Evolutionary conservation across 2,888 invertebrate genomes (phyloP).

Genomic region (Phaonia tiefii): DNA sequence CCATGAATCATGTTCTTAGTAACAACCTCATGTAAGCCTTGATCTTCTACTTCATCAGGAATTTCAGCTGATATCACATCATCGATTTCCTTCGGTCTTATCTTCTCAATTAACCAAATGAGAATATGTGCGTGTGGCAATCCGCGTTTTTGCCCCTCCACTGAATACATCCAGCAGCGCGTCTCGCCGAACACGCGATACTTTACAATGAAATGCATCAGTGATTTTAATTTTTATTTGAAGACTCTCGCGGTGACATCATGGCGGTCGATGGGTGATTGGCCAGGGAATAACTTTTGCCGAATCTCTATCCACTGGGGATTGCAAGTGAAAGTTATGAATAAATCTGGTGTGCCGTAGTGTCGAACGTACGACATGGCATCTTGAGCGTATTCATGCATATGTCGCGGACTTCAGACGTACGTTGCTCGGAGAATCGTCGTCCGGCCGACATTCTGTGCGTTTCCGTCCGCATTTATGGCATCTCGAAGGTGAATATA

Average conservation of each 20-base stretch:
- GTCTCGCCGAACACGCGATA: not conserved
- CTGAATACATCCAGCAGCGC: slow-evolving; percentile 21
- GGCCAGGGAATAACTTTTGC: slow-evolving; percentile 59
- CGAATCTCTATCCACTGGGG: slow-evolving; percentile 63
- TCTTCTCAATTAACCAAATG: no score
- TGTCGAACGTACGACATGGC: slow-evolving; percentile 60
- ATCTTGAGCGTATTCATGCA: slow-evolving; percentile 68
- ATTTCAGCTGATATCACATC: no score
- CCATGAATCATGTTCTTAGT: no score
- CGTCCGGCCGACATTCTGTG: slow-evolving; percentile 38
- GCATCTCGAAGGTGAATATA: no score
- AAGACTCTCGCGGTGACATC: slow-evolving; percentile 64
- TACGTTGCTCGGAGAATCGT: slow-evolving; percentile 64
- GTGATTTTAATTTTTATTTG: slow-evolving; percentile 31
- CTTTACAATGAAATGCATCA: slow-evolving; percentile 44
- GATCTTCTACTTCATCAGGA: no score
- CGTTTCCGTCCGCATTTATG: slow-evolving; percentile 16
- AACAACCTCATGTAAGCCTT: no score
- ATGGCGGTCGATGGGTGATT: slow-evolving; percentile 72
- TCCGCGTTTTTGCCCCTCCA: not conserved
- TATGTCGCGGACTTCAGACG: slow-evolving; percentile 65
- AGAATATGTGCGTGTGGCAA: no score
- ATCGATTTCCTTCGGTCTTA: no score
- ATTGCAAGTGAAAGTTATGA: slow-evolving; percentile 61
- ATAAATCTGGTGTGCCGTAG: slow-evolving; percentile 59